These are phyloP conservation scores for Embidobia sp. DNA, from an alignment of 2,888 invertebrate species.

Conservation along the genomic window DNA sequence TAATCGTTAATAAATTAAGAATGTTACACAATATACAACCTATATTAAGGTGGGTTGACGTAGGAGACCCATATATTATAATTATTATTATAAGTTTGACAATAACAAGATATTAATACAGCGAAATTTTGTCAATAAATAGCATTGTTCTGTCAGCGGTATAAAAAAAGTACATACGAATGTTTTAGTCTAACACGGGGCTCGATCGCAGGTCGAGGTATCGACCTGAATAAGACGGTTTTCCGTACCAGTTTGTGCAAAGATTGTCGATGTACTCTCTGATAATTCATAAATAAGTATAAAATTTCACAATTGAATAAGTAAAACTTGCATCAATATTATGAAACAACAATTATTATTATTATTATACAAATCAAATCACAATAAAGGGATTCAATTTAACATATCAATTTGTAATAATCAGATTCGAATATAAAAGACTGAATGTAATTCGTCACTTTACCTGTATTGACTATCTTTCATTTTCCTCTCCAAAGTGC, in stretches of 20 bases:
- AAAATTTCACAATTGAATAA: too few relatives aligned
- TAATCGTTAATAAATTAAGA: too few relatives aligned
- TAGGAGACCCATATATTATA: slow-evolving; percentile 25
- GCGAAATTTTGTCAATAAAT: slow-evolving; percentile 22
- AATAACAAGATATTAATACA: slow-evolving; percentile 35
- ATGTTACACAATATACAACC: too few relatives aligned
- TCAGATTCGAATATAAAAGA: too few relatives aligned
- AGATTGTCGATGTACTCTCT: slow-evolving; percentile 62
- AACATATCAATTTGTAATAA: too few relatives aligned
- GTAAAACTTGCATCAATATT: too few relatives aligned
- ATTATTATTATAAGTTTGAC: slow-evolving; percentile 21
- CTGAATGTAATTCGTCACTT: too few relatives aligned
- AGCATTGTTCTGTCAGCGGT: slow-evolving; percentile 33
- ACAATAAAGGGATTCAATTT: too few relatives aligned
- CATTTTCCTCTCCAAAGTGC: slow-evolving; percentile 76
- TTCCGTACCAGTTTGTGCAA: slow-evolving; percentile 56
- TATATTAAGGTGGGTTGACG: too few relatives aligned
- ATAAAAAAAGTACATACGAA: slow-evolving; percentile 52
- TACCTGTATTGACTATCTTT: slow-evolving; percentile 71
- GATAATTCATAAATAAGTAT: slow-evolving; percentile 38
- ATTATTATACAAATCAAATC: slow-evolving; percentile 1
- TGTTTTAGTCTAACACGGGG: slow-evolving; percentile 42
- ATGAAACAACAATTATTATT: not conserved
- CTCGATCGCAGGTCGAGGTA: slow-evolving; percentile 49
- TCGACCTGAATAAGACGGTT: slow-evolving; percentile 52